A percentile compares a stretch with the other conserved stretches of the same genome.
phyloP scores from a whole-genome alignment of 1,140 invertebrate species.

The honey bee (Apis mellifera) region DNA sequence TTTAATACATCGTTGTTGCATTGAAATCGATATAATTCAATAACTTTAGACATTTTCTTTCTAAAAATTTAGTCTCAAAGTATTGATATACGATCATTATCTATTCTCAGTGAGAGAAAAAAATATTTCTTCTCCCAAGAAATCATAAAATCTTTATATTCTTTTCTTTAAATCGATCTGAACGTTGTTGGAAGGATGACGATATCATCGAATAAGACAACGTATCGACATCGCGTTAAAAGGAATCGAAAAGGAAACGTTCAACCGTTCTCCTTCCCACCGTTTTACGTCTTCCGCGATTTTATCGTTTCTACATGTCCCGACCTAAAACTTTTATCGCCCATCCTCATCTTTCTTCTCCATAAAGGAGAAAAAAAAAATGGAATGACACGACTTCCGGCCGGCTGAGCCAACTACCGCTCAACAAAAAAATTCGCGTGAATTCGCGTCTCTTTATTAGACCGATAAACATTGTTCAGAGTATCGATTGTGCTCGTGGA shows the following conservation, averaged over 20 bases:
- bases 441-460: background rate
- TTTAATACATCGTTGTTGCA: background rate
- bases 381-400: no score
- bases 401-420: background rate
- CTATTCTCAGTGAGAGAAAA: no score
- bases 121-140: background rate
- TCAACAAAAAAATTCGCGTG: background rate
- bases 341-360: background rate
- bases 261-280: background rate
- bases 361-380: background rate
- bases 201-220: background rate
- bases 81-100: no score
- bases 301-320: background rate
- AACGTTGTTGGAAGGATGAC: background rate
- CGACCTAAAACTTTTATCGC: constrained; percentile 5
- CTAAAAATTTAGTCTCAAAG: no score
- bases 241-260: background rate
- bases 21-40: no score
- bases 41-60: no score
- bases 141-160: no score
- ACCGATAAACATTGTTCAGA: background rate
- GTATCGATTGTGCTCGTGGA: no score
- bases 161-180: background rate
- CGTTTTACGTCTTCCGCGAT: background rate
- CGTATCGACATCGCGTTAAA: background rate